Percentiles rank a stretch among this genome's conserved stretches.
These are phyloP conservation scores for Noctua janthina DNA, from an alignment of 2,888 invertebrate genomes.

Conservation along the genomic window DNA sequence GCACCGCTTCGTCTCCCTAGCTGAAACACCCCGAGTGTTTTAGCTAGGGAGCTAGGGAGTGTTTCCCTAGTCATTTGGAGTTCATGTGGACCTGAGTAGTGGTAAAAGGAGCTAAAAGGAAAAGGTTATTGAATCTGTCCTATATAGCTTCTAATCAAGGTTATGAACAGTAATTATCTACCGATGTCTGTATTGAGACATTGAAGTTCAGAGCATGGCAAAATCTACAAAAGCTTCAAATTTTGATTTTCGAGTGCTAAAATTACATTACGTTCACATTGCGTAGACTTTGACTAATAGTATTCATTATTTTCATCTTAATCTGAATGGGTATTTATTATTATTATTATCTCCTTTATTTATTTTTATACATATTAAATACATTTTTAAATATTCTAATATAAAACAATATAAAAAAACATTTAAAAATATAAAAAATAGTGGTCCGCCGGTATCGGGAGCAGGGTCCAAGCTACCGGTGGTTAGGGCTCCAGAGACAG, in stretches of 20 bases:
- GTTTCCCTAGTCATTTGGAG: too few relatives aligned
- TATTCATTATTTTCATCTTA: background rate
- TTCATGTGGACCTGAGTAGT: background rate
- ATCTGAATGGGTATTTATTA: background rate
- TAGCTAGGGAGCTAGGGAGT: too few relatives aligned
- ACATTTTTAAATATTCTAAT: too few relatives aligned
- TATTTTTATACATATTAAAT: too few relatives aligned
- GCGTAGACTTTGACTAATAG: background rate
- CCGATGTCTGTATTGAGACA: background rate
- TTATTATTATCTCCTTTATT: too few relatives aligned
- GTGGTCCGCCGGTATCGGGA: too few relatives aligned
- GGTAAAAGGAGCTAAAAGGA: background rate
- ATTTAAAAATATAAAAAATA: too few relatives aligned
- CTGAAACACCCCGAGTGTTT: too few relatives aligned
- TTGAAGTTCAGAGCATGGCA: background rate
- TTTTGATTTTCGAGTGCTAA: background rate
- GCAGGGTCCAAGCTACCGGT: too few relatives aligned
- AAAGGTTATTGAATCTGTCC: background rate
- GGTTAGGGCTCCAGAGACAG: too few relatives aligned
- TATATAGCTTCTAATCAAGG: background rate
- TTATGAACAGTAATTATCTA: background rate
- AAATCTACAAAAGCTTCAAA: background rate
- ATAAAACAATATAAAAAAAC: too few relatives aligned
- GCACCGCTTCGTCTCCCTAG: background rate
- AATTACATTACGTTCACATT: too few relatives aligned